Percentiles rank a stretch among this genome's conserved stretches.
Conservation (phyloP, 1,140 invertebrate genomes). For the Drosophila subobscura region DNA sequence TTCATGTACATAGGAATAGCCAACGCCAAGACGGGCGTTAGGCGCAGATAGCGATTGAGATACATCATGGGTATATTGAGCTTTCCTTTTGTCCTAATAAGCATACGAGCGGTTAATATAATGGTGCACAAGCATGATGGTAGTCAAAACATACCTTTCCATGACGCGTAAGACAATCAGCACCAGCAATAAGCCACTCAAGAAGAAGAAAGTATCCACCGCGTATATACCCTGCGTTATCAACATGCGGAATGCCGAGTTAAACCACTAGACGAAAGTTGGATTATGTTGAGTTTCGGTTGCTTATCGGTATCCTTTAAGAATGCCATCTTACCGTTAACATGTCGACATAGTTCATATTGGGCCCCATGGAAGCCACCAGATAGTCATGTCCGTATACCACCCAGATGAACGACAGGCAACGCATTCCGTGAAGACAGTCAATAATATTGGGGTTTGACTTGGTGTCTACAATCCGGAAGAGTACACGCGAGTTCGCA, state of each 20-base stretch:
- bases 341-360: slow-evolving; percentile 67
- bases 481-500: slow-evolving; percentile 43
- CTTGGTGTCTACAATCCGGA: slow-evolving; percentile 25
- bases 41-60: slow-evolving; percentile 70
- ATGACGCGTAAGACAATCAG: slow-evolving; percentile 87
- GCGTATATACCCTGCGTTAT: slow-evolving; percentile 87
- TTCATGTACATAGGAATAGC: slow-evolving; percentile 54
- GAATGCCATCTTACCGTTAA: no score
- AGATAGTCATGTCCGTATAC: slow-evolving; percentile 86
- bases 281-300: no score
- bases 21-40: slow-evolving; percentile 61
- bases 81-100: slow-evolving; percentile 51
- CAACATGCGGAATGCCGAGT: no score
- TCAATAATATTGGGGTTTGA: slow-evolving; percentile 73
- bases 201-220: slow-evolving; percentile 96
- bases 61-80: slow-evolving; percentile 72
- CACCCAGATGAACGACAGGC: slow-evolving; percentile 87
- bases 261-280: no score
- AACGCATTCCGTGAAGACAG: slow-evolving; percentile 85
- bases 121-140: not conserved
- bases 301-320: no score
- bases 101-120: not conserved
- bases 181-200: slow-evolving; percentile 88
- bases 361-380: slow-evolving; percentile 44
- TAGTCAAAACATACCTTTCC: slow-evolving; percentile 84